Conservation (phyloP, 1,140 invertebrate genomes). For the Megalopta genalis region DNA sequence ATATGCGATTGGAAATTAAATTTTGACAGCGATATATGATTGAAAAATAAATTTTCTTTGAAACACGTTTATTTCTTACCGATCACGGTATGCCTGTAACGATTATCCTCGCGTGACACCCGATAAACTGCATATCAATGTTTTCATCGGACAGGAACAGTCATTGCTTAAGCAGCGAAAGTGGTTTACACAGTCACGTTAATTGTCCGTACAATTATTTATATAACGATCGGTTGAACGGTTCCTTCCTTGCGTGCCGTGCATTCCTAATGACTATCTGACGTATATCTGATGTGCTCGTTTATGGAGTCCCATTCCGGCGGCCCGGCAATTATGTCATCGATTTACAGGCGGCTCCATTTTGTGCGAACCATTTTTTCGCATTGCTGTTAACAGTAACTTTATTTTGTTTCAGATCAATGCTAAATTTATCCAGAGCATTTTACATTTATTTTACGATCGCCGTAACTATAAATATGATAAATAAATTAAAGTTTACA, state of each 20-base stretch:
- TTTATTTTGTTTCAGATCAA: no score
- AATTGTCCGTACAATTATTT: slow-evolving; percentile 40
- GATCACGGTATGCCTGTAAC: no score
- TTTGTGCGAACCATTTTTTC: background rate
- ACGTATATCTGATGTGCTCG: background rate
- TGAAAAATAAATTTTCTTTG: no score
- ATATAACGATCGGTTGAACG: slow-evolving; percentile 33
- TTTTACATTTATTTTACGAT: no score
- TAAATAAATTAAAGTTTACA: no score
- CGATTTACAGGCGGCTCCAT: background rate
- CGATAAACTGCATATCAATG: background rate
- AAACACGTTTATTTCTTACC: no score
- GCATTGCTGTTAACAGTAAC: no score
- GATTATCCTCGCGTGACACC: background rate
- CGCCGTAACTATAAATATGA: no score
- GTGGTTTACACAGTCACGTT: slow-evolving; percentile 7
- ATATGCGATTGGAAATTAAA: no score
- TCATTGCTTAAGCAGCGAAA: slow-evolving; percentile 10
- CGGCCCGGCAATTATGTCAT: slow-evolving; percentile 21
- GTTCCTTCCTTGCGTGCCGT: slow-evolving; percentile 6
- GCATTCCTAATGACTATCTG: slow-evolving; percentile 36
- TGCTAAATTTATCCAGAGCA: no score
- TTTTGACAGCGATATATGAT: no score
- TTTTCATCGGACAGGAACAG: background rate
- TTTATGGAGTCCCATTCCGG: background rate